Base-by-base conservation (phyloP, 92 coral and sea anemone genomes). In the Muricea muricata region DNA sequence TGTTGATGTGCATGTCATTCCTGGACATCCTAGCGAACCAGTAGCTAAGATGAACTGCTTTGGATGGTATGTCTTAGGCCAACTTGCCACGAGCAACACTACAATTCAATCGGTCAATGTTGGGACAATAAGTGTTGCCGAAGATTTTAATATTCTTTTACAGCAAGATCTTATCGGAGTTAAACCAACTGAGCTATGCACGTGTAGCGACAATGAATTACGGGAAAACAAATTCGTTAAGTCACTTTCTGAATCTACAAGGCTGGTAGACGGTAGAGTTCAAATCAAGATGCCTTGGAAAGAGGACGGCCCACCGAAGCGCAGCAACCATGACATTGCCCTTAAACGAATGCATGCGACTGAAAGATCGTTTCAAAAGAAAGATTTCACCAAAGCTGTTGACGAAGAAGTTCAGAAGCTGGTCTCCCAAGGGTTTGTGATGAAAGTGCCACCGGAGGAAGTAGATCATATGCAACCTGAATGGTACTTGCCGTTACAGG, bases 251-350 rank as follows among this genome's bases (percentile, higher is more conserved):
- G 77, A 86, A 56, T 85, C 93, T 58, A 80, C 85, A 3, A 66
- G 57, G 6, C 48, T 85, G 21, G 85, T 81, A 1, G 73, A 89
- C 35, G 93, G 87, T 23, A 20, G 66, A 3, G 24, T 58, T 20
- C 66, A 58, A 17, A 32, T 58, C 5, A 58, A 18, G 33, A 58
- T 58, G 66, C 66, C 33, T 7, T 58, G 66, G 66, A 58, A 58
- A 2, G 66, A 17, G 25, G 24, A 20, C 2, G 90, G 87, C 0
- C 90, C 93, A 9, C 90, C 88, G n/a, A 81, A 81, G 24, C 52
- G 72, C 17, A 86, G 90, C 15, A 90, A 87, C n/a, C 83, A 82
- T 28, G 88, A 56, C 78, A 86, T 86, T 68, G 93, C 93, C 1
- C 33, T 85, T 5, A 85, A 75, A 24, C 79, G 90, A 86, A 85